Evolutionary conservation across 2,113 vertebrate genomes (phyloP), one percentile per base, ranked within the genome.

Genomic region (Thalassoma bifasciatum): DNA sequence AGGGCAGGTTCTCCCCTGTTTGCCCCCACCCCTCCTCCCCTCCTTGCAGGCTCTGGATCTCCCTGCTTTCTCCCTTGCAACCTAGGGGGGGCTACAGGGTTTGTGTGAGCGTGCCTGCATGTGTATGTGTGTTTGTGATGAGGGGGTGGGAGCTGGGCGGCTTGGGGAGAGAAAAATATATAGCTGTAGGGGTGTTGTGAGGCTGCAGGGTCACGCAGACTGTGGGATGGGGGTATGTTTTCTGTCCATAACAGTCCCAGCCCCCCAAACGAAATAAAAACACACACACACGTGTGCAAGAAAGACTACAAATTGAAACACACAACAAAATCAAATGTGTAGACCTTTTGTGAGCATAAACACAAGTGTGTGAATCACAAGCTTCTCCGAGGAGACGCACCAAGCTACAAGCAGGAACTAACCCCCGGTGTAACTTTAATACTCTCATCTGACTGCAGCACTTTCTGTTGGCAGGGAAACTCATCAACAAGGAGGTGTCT

Each of bases 1-100:
- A 76, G 91, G 93, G 92, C 88, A 91, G 92, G 91, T 91, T 90
- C 90, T 93, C 88, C 92, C 92, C 85, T 92, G 88, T 86, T 91
- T 81, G 76, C 66, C 66, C 50, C 30, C 7, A n/a, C 53, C 26
- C 40, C 52, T 49, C 75, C 30, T 65, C 65, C 64, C 72, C 24
- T 66, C 62, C 34, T 72, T 59, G 56, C 64, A 84, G 87, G 77
- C 84, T 82, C 81, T 85, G 85, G 89, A 91, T 91, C 81, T 91
- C 81, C 87, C 85, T 86, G 83, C 86, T 86, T 85, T 77, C 81
- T 79, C 66, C 85, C 65, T 68, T 85, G 79, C 78, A 76, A 71
- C 86, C 88, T 86, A 62, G 65, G 69, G 87, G 88, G 81, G 67
- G 67, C 69, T 81, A 75, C 50, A 60, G 63, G 81, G 88, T 75